Conservation (phyloP, 1,140 invertebrate species). For the Zaprionus davidi region DNA sequence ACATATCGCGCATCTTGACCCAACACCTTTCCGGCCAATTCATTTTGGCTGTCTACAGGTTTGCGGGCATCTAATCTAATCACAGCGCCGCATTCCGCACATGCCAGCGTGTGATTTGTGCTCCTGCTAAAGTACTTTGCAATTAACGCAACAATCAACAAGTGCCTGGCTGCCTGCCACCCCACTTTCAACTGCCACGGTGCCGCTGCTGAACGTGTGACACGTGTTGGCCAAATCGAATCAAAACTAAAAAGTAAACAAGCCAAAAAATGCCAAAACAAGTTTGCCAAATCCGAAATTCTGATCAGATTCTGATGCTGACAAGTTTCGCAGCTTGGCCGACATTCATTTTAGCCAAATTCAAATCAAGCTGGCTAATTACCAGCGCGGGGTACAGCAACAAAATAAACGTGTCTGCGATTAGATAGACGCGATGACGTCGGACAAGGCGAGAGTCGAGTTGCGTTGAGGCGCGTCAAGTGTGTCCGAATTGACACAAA, state of each 20-base stretch:
- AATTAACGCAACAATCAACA: conserved; percentile 33
- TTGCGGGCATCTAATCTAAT: conserved; percentile 33
- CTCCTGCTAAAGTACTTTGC: neutral
- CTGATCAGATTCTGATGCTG: conserved; percentile 28
- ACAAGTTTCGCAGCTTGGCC: conserved; percentile 25
- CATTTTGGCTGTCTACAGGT: conserved; percentile 3
- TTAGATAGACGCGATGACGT: conserved; percentile 67
- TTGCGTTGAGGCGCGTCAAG: conserved; percentile 2
- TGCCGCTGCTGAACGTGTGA: conserved; percentile 17
- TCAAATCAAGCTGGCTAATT: conserved; percentile 58
- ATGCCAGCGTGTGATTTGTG: conserved; percentile 18
- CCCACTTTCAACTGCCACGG: neutral
- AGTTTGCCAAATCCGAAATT: conserved; percentile 25
- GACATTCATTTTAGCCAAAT: conserved; percentile 7
- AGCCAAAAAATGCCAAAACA: conserved; percentile 16
- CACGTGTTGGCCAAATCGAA: conserved; percentile 30
- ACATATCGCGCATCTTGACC: conserved; percentile 40
- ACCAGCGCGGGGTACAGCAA: conserved; percentile 21
- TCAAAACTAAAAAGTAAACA: conserved; percentile 2
- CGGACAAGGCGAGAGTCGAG: neutral
- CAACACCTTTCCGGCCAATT: conserved; percentile 12
- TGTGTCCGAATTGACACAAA: neutral
- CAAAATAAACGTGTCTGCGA: conserved; percentile 41
- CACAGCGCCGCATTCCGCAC: conserved; percentile 35
- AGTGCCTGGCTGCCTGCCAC: conserved; percentile 1